These are phyloP conservation scores for Carlito syrichta DNA, from an alignment of 2,113 vertebrate genomes.

Conservation along the genomic window DNA sequence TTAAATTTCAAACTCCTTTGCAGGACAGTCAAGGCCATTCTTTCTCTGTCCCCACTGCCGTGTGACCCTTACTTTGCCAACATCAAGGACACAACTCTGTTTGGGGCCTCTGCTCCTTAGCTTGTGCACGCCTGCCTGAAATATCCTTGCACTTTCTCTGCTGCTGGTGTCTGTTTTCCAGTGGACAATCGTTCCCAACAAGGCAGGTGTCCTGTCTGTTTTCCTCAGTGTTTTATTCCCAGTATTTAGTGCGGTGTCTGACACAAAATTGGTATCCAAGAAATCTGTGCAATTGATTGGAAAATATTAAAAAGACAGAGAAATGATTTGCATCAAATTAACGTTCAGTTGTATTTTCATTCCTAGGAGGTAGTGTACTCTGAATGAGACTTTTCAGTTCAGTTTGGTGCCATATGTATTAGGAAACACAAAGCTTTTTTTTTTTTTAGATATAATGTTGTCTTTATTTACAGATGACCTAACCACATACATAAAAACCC, in stretches of 20 bases:
- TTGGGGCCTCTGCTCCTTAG: background rate
- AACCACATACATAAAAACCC: too few relatives aligned
- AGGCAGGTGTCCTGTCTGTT: background rate
- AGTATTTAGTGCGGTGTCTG: background rate
- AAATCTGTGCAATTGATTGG: background rate
- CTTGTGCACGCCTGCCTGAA: background rate
- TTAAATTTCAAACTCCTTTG: background rate
- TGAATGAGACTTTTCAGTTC: background rate
- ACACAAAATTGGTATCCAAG: background rate
- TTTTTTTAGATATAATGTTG: too few relatives aligned
- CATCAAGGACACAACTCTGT: background rate
- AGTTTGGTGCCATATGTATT: background rate
- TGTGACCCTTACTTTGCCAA: background rate
- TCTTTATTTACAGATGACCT: too few relatives aligned
- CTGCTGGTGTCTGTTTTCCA: background rate
- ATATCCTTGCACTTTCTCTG: too few relatives aligned
- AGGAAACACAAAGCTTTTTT: background rate
- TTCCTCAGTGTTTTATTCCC: background rate
- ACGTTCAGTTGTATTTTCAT: background rate
- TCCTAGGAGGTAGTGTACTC: background rate
- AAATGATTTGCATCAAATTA: background rate
- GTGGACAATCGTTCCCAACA: background rate
- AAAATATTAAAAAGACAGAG: background rate
- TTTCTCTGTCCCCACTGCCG: background rate
- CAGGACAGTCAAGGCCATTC: background rate